Percentiles rank a stretch among this genome's conserved stretches.
These are phyloP conservation scores for Cichlasoma orientale DNA, from an alignment of 2,797 vertebrate species.

Conservation along the genomic window DNA sequence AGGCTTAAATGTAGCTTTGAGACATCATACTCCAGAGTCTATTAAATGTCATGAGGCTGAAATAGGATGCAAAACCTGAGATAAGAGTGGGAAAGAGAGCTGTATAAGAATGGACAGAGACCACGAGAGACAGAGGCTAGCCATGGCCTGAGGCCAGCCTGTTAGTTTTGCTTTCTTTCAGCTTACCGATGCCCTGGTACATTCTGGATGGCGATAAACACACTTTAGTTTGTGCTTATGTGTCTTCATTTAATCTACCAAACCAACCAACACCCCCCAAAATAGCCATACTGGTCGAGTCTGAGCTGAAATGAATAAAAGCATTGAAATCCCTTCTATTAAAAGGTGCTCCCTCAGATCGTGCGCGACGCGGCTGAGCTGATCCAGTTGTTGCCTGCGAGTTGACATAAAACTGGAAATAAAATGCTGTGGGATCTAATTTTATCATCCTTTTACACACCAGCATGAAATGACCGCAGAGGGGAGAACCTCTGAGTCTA, in stretches of 20 bases:
- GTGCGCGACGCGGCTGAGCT: constrained; percentile 44
- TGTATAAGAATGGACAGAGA: constrained; percentile 17
- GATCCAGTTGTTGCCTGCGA: constrained; percentile 66
- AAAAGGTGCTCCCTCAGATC: constrained; percentile 39
- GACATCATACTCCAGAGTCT: not conserved
- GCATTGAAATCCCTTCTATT: constrained; percentile 30
- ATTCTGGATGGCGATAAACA: constrained; percentile 35
- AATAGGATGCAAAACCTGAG: constrained; percentile 10
- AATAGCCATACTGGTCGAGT: constrained; percentile 9
- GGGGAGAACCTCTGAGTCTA: constrained; percentile 72
- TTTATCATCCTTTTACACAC: constrained; percentile 70
- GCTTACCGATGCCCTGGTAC: constrained; percentile 31
- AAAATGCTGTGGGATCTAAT: constrained; percentile 80
- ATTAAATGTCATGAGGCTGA: constrained; percentile 28
- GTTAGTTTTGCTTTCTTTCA: constrained; percentile 46
- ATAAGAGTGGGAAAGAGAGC: constrained; percentile 11
- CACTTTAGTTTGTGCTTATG: constrained; percentile 26
- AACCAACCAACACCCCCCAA: constrained; percentile 28
- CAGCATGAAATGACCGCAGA: constrained; percentile 65
- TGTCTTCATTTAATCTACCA: constrained; percentile 46
- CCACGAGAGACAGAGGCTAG: constrained; percentile 24
- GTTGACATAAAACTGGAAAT: constrained; percentile 73
- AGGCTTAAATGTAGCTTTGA: constrained; percentile 22
- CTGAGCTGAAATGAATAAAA: constrained; percentile 23
- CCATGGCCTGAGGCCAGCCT: constrained; percentile 38